Evolutionary conservation across 2,888 invertebrate species (phyloP).

Genomic region (Hydraecia micacea): DNA sequence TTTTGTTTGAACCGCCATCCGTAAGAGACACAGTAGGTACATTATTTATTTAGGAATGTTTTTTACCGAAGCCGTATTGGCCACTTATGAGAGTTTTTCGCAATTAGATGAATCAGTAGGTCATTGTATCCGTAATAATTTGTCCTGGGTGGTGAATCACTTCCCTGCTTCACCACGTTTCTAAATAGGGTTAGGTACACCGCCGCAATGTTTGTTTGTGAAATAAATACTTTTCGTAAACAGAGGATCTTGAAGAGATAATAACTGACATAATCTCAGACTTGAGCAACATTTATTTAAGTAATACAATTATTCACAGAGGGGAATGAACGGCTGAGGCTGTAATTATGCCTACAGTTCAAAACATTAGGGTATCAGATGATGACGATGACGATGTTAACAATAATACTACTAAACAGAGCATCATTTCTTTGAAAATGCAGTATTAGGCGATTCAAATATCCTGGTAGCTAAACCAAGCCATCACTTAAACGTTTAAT

Average conservation of each 20-base stretch:
- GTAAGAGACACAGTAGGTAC: background rate
- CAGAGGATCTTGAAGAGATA: conserved; percentile 11
- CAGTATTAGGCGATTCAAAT: background rate
- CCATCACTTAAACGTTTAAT: background rate
- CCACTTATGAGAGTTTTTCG: background rate
- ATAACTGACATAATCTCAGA: background rate
- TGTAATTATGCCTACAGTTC: background rate
- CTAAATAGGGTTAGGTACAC: background rate
- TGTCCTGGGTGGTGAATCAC: conserved; percentile 3
- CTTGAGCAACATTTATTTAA: background rate
- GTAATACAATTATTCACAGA: background rate
- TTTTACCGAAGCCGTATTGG: background rate
- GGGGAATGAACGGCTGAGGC: background rate
- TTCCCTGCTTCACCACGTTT: background rate
- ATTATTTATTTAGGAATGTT: background rate
- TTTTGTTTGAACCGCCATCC: background rate
- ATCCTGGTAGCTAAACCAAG: background rate
- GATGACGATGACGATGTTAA: background rate
- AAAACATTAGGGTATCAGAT: background rate
- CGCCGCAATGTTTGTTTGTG: background rate
- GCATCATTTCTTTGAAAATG: background rate
- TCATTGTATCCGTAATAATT: conserved; percentile 5
- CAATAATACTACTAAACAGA: background rate
- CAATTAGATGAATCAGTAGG: conserved; percentile 1
- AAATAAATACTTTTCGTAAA: conserved; percentile 9